Evolutionary conservation across 2,797 vertebrate genomes (phyloP), one percentile per base, ranked within the genome.

Genomic region (Eulemur coronatus): DNA sequence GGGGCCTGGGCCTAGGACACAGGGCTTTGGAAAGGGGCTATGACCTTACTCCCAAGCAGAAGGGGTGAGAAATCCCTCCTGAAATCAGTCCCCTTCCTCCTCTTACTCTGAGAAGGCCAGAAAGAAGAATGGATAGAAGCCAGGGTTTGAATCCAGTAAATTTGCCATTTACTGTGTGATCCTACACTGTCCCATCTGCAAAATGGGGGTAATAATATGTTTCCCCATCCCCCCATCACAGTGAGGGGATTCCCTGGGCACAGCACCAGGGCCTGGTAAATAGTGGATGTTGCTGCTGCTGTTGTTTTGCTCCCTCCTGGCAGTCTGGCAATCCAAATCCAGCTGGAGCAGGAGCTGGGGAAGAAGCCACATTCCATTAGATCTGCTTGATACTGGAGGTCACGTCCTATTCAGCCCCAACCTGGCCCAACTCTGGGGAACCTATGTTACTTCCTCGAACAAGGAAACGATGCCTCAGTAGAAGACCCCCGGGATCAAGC

Each of bases 1-100:
- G 98, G 99, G 99, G 91, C 17, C 84, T 28, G 55, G 89, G 65
- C 52, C 43, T 24, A 65, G 69, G 52, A 43, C 17, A 26, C 1
- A 26, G 69, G 33, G 38, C 30, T 85, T 63, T 50, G 38, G 92
- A 85, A n/a, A 52, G 28, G 12, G 28, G 10, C 20, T 65, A 3
- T 50, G 50, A 75, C 46, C 67, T 91, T 46, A 35, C 17, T 52
- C 17, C 43, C 41, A 59, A 52, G 33, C 26, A 65, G 30, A 80
- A 30, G 18, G 24, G 38, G 1, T 33, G 38, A 50, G n/a, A 84
- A 65, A 67, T 85, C 6, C 13, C 70, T 84, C 76, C 67, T 55
- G 41, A 85, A 91, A 43, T 55, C 35, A n/a, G 4, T 52, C 26
- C 30, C 76, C 46, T 88, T 81, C 41, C 30, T 82, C 46, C 33